These are phyloP conservation scores for Microcebus lehilahytsara DNA, from an alignment of 2,113 vertebrate species.

Conservation along the genomic window DNA sequence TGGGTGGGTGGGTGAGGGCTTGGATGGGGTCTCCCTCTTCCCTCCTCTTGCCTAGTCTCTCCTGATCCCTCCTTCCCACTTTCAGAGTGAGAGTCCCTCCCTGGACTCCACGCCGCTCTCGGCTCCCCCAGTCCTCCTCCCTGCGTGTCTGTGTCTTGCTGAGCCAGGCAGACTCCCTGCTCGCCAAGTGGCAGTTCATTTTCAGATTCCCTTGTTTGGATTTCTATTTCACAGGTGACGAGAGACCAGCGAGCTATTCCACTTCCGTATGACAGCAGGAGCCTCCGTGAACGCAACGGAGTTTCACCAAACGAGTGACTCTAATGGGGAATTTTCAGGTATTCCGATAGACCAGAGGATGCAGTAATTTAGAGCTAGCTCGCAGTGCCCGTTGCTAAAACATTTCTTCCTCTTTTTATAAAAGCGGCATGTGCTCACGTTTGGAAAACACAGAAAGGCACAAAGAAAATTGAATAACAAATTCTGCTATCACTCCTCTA, in stretches of 20 bases:
- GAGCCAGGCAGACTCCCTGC: fast-evolving
- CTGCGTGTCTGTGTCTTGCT: fast-evolving
- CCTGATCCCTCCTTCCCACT: neutral
- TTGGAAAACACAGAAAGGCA: neutral
- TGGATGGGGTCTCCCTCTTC: neutral
- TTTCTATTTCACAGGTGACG: neutral
- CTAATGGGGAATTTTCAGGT: neutral
- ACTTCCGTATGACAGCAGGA: neutral
- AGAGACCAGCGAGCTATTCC: neutral
- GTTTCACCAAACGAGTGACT: neutral
- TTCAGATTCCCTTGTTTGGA: neutral
- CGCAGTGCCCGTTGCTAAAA: neutral
- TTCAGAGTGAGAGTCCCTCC: neutral
- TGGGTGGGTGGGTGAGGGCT: neutral
- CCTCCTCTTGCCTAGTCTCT: fast-evolving
- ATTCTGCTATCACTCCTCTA: neutral
- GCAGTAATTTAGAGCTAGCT: neutral
- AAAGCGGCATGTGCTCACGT: neutral
- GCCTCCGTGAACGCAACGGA: neutral
- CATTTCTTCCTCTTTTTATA: neutral
- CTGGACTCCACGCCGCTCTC: neutral
- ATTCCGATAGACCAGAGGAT: neutral
- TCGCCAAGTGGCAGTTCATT: neutral
- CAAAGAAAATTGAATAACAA: neutral
- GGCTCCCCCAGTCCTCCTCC: fast-evolving